Evolutionary conservation across 2,113 vertebrate genomes (phyloP).

Genomic region (Rynchops niger): DNA sequence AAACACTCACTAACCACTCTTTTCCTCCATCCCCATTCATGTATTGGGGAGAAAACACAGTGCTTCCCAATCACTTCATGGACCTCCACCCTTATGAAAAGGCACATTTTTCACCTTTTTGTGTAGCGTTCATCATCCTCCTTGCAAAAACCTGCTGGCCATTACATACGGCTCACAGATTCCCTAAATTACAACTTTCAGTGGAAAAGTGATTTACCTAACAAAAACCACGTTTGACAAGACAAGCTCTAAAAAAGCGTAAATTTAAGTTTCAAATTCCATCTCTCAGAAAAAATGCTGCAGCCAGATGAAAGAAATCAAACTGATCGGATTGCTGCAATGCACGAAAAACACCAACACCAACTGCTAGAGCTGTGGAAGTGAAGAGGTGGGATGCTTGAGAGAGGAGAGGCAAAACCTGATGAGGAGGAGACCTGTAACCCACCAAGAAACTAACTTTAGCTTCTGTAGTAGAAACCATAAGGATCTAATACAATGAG

Average conservation of each 20-base stretch:
- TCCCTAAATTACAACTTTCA: neutral
- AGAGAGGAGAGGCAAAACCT: neutral
- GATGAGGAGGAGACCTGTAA: neutral
- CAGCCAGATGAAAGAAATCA: neutral
- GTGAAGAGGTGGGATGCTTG: neutral
- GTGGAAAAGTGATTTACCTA: neutral
- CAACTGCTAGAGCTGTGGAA: neutral
- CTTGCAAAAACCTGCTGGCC: neutral
- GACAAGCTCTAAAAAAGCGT: neutral
- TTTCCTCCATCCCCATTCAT: neutral
- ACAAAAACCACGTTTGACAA: neutral
- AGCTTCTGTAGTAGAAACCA: neutral
- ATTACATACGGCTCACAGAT: neutral
- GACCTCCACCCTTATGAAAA: neutral
- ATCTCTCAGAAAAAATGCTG: neutral
- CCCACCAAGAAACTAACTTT: neutral
- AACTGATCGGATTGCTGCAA: neutral
- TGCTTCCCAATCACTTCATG: neutral
- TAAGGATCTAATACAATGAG: accelerated
- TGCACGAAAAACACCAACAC: neutral
- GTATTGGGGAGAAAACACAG: neutral
- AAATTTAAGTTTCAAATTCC: neutral
- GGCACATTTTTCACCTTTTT: neutral
- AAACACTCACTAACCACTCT: neutral
- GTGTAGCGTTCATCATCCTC: neutral